Percentiles rank a stretch among this genome's conserved stretches.
phyloP scores from a whole-genome alignment of 1,140 invertebrate genomes.

The Macrotrachela quadricornifera region DNA sequence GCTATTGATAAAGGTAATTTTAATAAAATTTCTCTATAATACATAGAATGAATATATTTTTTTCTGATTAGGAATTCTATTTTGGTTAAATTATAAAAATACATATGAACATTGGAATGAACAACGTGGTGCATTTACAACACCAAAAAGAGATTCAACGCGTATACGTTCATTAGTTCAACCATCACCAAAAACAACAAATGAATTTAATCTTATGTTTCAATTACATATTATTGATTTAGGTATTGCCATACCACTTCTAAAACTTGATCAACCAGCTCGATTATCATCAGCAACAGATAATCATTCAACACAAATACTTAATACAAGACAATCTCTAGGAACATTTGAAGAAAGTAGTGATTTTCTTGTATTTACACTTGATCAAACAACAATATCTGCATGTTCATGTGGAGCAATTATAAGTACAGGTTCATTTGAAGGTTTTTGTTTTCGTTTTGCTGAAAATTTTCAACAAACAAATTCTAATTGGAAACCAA shows the following conservation, averaged over 20 bases:
- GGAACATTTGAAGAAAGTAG: background rate
- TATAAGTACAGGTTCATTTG: constrained; percentile 53
- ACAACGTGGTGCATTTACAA: constrained; percentile 37
- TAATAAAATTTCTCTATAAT: background rate
- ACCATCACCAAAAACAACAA: background rate
- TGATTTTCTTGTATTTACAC: constrained; percentile 53
- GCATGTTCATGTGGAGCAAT: constrained; percentile 57
- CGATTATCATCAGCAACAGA: background rate
- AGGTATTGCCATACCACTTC: constrained; percentile 2
- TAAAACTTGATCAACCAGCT: background rate
- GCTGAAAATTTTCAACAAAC: constrained; percentile 87
- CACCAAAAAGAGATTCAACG: background rate
- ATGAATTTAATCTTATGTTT: background rate
- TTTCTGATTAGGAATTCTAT: constrained; percentile 67
- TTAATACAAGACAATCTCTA: too few species aligned
- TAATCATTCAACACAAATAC: too few species aligned
- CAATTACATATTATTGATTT: constrained; percentile 4
- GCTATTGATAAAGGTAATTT: constrained; percentile 50
- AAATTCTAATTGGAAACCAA: constrained; percentile 88
- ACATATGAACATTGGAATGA: constrained; percentile 97
- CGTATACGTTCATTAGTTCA: background rate
- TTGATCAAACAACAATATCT: constrained; percentile 78
- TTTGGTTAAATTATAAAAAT: constrained; percentile 95
- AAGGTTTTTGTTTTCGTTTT: constrained; percentile 70
- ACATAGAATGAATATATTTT: background rate